Conservation (phyloP, 2,888 invertebrate genomes). For the Itoplectis maculator region DNA sequence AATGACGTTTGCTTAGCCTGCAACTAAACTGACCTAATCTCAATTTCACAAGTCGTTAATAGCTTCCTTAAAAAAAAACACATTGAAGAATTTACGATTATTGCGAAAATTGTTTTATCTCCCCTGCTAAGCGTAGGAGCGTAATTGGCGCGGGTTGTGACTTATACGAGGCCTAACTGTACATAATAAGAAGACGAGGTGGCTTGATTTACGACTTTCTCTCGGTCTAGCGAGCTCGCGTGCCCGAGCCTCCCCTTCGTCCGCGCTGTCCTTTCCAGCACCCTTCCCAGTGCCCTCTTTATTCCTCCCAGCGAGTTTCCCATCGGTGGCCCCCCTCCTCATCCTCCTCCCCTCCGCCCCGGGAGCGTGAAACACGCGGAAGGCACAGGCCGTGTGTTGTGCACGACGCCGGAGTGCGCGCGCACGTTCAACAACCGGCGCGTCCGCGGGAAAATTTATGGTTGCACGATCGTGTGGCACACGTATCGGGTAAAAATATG, state of each 20-base stretch:
- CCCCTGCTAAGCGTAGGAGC: background rate
- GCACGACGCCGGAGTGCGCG: constrained; percentile 62
- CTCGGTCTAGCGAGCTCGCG: constrained; percentile 59
- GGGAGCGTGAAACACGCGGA: constrained; percentile 42
- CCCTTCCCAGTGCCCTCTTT: constrained; percentile 55
- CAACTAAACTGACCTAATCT: too few species aligned
- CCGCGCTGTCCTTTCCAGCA: constrained; percentile 41
- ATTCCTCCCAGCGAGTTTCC: constrained; percentile 13
- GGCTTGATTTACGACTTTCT: constrained; percentile 75
- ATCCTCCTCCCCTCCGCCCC: constrained; percentile 5
- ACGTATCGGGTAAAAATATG: constrained; percentile 62
- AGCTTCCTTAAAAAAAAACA: too few species aligned
- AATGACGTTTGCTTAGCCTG: too few species aligned
- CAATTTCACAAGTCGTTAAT: background rate
- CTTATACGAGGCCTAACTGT: constrained; percentile 15
- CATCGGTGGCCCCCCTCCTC: background rate
- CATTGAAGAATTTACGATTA: background rate
- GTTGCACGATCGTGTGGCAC: constrained; percentile 49
- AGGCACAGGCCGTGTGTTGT: constrained; percentile 58
- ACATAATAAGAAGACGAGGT: constrained; percentile 48
- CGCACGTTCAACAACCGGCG: constrained; percentile 50
- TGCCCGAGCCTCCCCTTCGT: constrained; percentile 54
- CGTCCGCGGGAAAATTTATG: constrained; percentile 53
- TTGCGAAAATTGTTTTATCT: background rate
- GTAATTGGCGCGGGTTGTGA: background rate